Conservation (phyloP, 2,797 vertebrate species). For the Limosa lapponica region DNA sequence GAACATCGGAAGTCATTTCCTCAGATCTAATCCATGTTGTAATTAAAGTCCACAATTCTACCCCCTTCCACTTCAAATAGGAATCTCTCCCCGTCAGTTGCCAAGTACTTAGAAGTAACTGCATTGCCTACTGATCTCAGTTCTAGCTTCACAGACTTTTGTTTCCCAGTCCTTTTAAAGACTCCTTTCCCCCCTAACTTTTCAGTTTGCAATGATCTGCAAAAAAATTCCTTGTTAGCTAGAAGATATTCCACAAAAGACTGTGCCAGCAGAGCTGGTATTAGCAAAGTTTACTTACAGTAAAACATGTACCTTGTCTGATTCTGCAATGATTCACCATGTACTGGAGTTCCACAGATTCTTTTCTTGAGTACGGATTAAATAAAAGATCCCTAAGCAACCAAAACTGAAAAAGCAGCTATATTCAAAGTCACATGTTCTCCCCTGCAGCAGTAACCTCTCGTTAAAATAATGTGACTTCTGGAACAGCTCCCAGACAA, state of each 20-base stretch:
- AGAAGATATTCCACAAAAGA: rapidly evolving
- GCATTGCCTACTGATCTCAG: neutral
- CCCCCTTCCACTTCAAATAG: neutral
- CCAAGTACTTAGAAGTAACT: neutral
- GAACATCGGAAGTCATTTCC: rapidly evolving
- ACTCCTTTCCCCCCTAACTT: rapidly evolving
- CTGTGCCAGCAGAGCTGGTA: neutral
- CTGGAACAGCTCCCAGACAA: neutral
- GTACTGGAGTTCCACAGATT: rapidly evolving
- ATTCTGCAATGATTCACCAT: neutral
- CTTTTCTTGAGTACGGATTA: neutral
- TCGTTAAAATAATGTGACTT: rapidly evolving
- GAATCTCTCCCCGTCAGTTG: neutral
- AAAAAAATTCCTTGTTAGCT: neutral
- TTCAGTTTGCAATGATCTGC: neutral
- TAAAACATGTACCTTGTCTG: rapidly evolving
- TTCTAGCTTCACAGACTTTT: neutral
- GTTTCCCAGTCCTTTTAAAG: neutral
- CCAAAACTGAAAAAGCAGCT: rapidly evolving
- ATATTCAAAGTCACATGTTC: rapidly evolving
- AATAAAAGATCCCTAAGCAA: neutral
- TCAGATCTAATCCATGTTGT: neutral
- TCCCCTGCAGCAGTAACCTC: neutral
- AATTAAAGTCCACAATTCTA: neutral
- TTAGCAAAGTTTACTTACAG: neutral